Percentiles rank a stretch among this genome's conserved stretches.
Conservation (phyloP, 2,113 vertebrate species). For the Poicephalus gulielmi region DNA sequence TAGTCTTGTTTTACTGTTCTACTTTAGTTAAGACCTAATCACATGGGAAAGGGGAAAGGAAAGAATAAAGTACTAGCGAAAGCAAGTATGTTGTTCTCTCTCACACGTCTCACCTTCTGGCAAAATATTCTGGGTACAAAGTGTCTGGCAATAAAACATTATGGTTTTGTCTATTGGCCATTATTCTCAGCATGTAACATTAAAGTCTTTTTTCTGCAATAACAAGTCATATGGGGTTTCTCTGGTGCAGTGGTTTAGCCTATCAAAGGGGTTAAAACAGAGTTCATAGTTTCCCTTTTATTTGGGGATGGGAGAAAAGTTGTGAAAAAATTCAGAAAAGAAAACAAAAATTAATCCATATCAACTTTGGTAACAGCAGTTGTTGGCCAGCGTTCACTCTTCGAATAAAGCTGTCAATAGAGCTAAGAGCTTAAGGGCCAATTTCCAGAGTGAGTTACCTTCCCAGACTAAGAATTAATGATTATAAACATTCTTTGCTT, state of each 20-base stretch:
- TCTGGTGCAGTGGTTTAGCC: not conserved
- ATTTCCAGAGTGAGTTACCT: conserved; percentile 24
- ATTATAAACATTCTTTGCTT: conserved; percentile 30
- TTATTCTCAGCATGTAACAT: not conserved
- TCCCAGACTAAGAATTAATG: conserved; percentile 34
- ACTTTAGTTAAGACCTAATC: conserved; percentile 31
- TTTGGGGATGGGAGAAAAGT: not conserved
- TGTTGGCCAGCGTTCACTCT: conserved; percentile 16
- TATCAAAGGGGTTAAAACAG: conserved; percentile 46
- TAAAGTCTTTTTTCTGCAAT: not conserved
- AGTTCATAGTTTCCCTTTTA: conserved; percentile 15
- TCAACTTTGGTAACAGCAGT: conserved; percentile 35
- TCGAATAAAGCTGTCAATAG: conserved; percentile 65
- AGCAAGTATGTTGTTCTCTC: not conserved
- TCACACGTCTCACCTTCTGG: not conserved
- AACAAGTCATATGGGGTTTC: conserved; percentile 3
- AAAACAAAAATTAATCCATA: conserved; percentile 39
- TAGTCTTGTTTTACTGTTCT: conserved; percentile 50
- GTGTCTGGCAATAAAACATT: not conserved
- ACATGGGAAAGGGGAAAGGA: not conserved
- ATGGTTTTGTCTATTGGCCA: not conserved
- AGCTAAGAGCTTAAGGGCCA: conserved; percentile 23
- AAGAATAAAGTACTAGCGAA: not conserved
- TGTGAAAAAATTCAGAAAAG: conserved; percentile 29
- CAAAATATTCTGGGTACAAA: not conserved